Evolutionary conservation across 2,113 vertebrate species (phyloP), one percentile per base, ranked within the genome.

Genomic region (Amphiprion ocellaris): DNA sequence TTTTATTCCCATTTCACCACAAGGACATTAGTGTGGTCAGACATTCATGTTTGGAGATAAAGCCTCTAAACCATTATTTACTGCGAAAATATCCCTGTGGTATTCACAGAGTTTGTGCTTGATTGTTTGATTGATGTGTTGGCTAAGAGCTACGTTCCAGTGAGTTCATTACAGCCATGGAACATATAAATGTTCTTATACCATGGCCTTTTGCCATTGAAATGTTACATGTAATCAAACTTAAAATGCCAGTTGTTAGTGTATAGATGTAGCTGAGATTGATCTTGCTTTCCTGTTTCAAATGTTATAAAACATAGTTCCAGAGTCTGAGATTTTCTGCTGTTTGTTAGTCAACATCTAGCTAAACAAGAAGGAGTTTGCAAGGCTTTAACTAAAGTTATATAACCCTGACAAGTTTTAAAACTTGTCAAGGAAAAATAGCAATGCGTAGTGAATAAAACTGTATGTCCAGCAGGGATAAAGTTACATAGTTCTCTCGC

Each of bases 11-110:
- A 44, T 44, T 50, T 19, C n/a, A 16, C 49, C 49, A 50, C 19
- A 50, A 50, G 6, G 17, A 50, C 15, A 4, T 16, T 14, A 16
- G 49, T 12, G 49, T 7, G 16, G 49, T 50, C 19, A 50, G 49
- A 7, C 33, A 37, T n/a, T 21, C 12, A 26, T 26, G 10, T 55
- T 24, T 15, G 12, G 23, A 10, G 21, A 11, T 55, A 26, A 47
- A 69, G 39, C 53, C 67, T 46, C 17, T 46, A 23, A 37, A 33
- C 67, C 53, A 46, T 21, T 2, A 44, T 19, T 58, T 69, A 46
- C 37, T 59, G 41, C 39, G 44, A 23, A 21, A 70, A 49, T 59
- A 47, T 19, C 19, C 23, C 14, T 59, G 39, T 59, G 68, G 26
- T 59, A 70, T 70, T 70, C 47, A 23, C 68, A 14, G 39, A 28